Evolutionary conservation across 2,888 invertebrate species (phyloP).

Genomic region (Hemithea aestivaria): DNA sequence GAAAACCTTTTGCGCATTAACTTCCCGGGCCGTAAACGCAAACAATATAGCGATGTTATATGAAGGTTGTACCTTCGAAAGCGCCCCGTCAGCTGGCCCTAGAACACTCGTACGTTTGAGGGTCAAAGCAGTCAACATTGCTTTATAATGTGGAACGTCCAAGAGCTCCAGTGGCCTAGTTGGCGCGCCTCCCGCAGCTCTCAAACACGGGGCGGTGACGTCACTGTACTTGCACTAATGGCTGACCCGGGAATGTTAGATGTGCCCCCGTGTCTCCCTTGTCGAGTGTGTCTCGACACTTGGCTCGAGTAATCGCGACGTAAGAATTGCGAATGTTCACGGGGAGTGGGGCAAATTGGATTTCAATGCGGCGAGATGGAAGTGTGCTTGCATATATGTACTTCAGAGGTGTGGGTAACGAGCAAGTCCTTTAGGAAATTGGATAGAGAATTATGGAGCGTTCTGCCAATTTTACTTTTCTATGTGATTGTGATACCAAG

Average conservation of each 20-base stretch:
- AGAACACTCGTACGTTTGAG: slow-evolving; percentile 21
- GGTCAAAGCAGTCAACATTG: slow-evolving; percentile 24
- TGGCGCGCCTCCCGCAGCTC: slow-evolving; percentile 46
- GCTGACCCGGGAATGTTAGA: slow-evolving; percentile 30
- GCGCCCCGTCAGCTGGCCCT: slow-evolving; percentile 20
- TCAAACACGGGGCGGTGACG: slow-evolving; percentile 49
- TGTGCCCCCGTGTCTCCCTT: slow-evolving; percentile 6
- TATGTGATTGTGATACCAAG: no score
- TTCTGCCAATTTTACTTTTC: no score
- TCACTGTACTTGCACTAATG: slow-evolving; percentile 55
- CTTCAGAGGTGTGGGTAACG: slow-evolving; percentile 6
- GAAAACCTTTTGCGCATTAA: slow-evolving; percentile 14
- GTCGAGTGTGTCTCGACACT: slow-evolving; percentile 6
- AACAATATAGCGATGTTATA: slow-evolving; percentile 17
- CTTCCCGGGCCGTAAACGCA: slow-evolving; percentile 12
- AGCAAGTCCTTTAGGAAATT: slow-evolving; percentile 24
- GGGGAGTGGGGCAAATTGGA: slow-evolving; percentile 27
- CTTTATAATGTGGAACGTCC: slow-evolving; percentile 25
- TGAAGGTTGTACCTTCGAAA: slow-evolving; percentile 17
- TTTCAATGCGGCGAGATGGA: slow-evolving; percentile 26
- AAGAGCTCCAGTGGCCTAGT: slow-evolving; percentile 56
- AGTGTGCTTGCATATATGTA: slow-evolving; percentile 14
- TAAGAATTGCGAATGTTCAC: slow-evolving; percentile 20
- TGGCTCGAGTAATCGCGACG: slow-evolving; percentile 15
- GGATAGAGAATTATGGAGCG: slow-evolving; percentile 19